These are phyloP conservation scores for Phenganax marumi DNA, from an alignment of 92 coral and sea anemone species.

Conservation along the genomic window DNA sequence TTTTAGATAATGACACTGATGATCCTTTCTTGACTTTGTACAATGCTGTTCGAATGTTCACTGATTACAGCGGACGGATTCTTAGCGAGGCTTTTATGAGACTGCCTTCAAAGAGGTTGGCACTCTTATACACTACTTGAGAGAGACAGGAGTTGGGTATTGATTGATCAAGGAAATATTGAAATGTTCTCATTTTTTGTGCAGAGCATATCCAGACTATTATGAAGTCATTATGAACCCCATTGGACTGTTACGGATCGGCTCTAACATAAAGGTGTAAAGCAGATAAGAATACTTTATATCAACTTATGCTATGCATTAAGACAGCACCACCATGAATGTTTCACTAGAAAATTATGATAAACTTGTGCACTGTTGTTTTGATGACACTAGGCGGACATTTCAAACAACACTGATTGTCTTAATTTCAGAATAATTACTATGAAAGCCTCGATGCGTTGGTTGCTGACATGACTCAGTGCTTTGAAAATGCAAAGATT, in stretches of 20 bases:
- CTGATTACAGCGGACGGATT: slow-evolving; percentile 91
- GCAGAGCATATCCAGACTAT: slow-evolving; percentile 94
- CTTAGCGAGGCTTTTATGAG: slow-evolving; percentile 88
- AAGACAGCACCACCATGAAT: too few relatives aligned
- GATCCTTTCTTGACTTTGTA: slow-evolving; percentile 89
- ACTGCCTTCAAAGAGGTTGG: slow-evolving; percentile 89
- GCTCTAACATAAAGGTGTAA: slow-evolving; percentile 85
- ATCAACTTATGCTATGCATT: too few relatives aligned
- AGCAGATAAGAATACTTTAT: too few relatives aligned
- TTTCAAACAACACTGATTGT: neutral
- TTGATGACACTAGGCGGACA: neutral
- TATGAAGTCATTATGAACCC: slow-evolving; percentile 94
- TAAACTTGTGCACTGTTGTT: neutral
- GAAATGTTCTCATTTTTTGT: neutral
- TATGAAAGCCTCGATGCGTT: slow-evolving; percentile 82
- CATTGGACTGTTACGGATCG: slow-evolving; percentile 86
- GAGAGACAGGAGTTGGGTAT: neutral
- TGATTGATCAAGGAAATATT: neutral
- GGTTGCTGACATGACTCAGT: slow-evolving; percentile 73
- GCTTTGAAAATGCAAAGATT: slow-evolving; percentile 88
- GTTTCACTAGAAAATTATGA: neutral
- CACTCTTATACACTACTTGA: neutral
- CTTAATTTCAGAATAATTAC: slow-evolving; percentile 63
- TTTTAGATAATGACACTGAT: slow-evolving; percentile 63
- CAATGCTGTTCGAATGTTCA: slow-evolving; percentile 63